Evolutionary conservation across 2,113 vertebrate genomes (phyloP).

Genomic region (Etia nguti): DNA sequence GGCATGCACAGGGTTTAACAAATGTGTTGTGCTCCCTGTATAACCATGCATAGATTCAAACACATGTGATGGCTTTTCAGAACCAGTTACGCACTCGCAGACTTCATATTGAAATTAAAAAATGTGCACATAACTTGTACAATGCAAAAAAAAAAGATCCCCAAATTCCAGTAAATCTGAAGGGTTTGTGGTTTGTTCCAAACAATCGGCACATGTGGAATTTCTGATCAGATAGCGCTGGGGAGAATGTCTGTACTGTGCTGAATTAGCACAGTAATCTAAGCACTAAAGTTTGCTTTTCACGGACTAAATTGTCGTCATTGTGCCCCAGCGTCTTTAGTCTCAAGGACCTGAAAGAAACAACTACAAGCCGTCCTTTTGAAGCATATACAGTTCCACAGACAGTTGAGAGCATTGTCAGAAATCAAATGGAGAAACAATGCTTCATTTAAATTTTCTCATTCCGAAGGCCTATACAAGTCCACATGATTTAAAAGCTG

Average conservation of each 20-base stretch:
- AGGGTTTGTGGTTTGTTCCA: neutral
- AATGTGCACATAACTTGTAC: neutral
- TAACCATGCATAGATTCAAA: neutral
- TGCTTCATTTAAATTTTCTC: neutral
- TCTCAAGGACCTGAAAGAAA: neutral
- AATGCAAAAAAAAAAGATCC: neutral
- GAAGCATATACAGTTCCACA: neutral
- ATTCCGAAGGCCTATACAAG: neutral
- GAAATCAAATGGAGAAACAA: neutral
- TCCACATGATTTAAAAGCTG: neutral
- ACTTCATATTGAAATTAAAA: neutral
- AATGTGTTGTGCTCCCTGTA: neutral
- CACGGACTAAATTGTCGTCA: neutral
- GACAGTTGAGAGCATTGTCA: neutral
- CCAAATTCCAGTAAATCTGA: neutral
- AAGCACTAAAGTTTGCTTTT: neutral
- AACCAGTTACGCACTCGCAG: neutral
- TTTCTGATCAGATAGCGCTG: neutral
- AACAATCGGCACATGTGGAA: neutral
- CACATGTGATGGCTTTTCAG: neutral
- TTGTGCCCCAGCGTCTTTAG: neutral
- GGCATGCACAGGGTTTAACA: neutral
- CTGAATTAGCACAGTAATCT: neutral
- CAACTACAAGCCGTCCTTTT: neutral
- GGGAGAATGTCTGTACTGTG: neutral